Evolutionary conservation across 2,797 vertebrate genomes (phyloP).

Genomic region (Lacerta bilineata): DNA sequence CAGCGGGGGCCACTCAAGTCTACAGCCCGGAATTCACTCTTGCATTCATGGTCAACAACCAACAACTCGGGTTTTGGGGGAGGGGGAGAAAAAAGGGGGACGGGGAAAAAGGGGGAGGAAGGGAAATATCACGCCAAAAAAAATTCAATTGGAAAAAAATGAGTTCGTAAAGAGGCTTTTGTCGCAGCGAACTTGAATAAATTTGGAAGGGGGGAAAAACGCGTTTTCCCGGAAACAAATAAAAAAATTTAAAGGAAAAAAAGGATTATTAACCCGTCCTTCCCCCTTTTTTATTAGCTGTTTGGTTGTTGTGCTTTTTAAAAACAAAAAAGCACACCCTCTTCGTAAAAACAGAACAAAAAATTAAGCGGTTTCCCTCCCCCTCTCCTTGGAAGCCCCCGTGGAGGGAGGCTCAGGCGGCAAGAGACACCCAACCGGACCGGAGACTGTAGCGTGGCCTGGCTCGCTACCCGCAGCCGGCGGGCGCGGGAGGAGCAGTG

Average conservation of each 20-base stretch:
- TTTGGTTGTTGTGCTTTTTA: not conserved
- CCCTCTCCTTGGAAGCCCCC: constrained; percentile 47
- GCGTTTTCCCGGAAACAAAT: constrained; percentile 20
- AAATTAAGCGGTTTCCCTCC: constrained; percentile 28
- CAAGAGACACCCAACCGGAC: constrained; percentile 57
- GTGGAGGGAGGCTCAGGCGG: constrained; percentile 66
- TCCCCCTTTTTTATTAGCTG: not conserved
- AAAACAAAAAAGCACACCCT: not conserved
- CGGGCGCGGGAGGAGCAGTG: constrained; percentile 78
- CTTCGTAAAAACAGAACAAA: not conserved
- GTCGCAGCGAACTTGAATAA: constrained; percentile 19
- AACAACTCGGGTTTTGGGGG: not conserved
- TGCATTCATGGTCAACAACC: constrained; percentile 69
- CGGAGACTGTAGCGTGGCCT: constrained; percentile 61
- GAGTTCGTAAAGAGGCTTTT: constrained; percentile 15
- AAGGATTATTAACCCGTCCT: not conserved
- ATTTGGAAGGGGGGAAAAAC: not conserved
- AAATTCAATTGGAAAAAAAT: not conserved
- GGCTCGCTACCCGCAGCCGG: constrained; percentile 83
- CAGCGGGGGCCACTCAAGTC: constrained; percentile 48
- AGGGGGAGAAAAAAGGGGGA: no score
- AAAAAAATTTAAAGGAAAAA: not conserved
- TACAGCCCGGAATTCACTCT: constrained; percentile 23
- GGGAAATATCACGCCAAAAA: not conserved
- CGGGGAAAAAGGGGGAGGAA: not conserved